A percentile compares a stretch with the other conserved stretches of the same genome.
phyloP scores from a whole-genome alignment of 2,113 vertebrate species.

The Capricornis sumatraensis region DNA sequence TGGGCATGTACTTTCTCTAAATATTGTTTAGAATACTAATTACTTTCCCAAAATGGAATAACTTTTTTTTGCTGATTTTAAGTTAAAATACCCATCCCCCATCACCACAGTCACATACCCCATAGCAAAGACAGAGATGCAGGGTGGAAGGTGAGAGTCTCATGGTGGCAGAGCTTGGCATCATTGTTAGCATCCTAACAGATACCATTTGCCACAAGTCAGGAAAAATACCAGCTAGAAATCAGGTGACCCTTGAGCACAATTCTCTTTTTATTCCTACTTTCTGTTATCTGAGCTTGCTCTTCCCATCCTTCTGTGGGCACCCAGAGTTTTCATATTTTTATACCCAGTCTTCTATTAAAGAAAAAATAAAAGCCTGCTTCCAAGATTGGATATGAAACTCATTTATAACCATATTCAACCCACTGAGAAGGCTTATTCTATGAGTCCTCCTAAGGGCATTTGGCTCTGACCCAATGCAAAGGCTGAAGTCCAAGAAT shows the following conservation, averaged over 20 bases:
- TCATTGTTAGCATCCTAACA: background rate
- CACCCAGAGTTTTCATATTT: background rate
- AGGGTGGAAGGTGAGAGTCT: background rate
- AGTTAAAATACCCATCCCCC: background rate
- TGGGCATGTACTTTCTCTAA: constrained; percentile 57
- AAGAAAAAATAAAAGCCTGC: background rate
- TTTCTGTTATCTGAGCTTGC: background rate
- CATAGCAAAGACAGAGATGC: background rate
- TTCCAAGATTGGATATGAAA: background rate
- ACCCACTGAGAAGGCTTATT: background rate
- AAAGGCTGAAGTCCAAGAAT: background rate
- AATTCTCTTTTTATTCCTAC: background rate
- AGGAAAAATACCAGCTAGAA: background rate
- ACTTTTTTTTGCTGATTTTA: constrained; percentile 46
- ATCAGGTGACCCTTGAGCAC: background rate
- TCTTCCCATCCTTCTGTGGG: background rate
- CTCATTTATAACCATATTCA: background rate
- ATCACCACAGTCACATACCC: background rate
- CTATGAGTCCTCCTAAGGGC: background rate
- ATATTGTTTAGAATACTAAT: constrained; percentile 70
- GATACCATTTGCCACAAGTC: background rate
- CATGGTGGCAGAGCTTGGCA: background rate
- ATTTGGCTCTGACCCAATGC: background rate
- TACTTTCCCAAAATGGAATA: constrained; percentile 34
- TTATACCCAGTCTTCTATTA: background rate